A percentile compares a stretch with the other conserved stretches of the same genome.
phyloP scores from a whole-genome alignment of 2,888 invertebrate genomes.

The Platycheirus albimanus region DNA sequence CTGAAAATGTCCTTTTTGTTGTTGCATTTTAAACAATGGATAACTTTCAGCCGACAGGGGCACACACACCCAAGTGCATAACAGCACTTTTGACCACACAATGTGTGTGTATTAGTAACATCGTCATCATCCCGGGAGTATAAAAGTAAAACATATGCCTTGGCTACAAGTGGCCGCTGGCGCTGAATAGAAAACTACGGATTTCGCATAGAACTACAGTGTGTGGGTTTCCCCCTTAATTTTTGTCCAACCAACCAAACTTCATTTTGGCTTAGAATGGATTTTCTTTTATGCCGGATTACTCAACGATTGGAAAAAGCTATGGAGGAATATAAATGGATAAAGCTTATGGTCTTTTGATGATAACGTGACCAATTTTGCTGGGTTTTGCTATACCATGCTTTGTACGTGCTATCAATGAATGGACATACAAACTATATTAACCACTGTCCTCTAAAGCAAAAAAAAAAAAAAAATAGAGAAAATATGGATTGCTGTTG shows the following conservation, averaged over 20 bases:
- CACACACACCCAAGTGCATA: background rate
- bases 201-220: conserved; percentile 9
- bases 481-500: conserved; percentile 23
- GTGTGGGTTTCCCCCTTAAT: conserved; percentile 27
- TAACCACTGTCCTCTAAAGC: conserved; percentile 10
- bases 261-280: conserved; percentile 38
- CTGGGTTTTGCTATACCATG: conserved; percentile 6
- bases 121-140: background rate
- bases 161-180: conserved; percentile 38
- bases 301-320: conserved; percentile 46
- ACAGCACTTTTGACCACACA: conserved; percentile 18
- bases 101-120: conserved; percentile 15
- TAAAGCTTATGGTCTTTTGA: conserved; percentile 48
- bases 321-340: conserved; percentile 37
- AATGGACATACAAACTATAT: conserved; percentile 23
- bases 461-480: background rate
- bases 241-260: conserved; percentile 24
- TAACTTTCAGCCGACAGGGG: conserved; percentile 36
- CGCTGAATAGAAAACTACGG: conserved; percentile 30
- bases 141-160: conserved; percentile 2
- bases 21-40: conserved; percentile 43
- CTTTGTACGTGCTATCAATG: conserved; percentile 28
- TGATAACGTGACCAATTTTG: conserved; percentile 53
- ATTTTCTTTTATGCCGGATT: conserved; percentile 37
- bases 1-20: conserved; percentile 16